phyloP scores from a whole-genome alignment of 2,113 vertebrate genomes.

The Bufo gargarizans region DNA sequence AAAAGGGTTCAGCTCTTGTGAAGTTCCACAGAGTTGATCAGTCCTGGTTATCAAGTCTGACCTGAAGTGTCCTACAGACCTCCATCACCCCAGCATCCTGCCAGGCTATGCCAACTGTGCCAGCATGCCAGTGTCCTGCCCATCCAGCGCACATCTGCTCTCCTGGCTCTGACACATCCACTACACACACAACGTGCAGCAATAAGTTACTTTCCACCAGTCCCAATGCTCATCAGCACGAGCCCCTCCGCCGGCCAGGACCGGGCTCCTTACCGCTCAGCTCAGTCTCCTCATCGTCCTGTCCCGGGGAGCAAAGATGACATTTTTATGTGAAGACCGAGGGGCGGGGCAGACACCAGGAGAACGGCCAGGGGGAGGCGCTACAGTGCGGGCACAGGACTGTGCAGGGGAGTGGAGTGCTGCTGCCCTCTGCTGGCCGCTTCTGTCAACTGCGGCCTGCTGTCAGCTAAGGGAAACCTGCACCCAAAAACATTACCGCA shows the following conservation, averaged over 20 bases:
- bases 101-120: slow-evolving; percentile 1
- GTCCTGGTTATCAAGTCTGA: background rate
- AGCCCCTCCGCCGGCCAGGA: background rate
- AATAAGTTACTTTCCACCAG: background rate
- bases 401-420: background rate
- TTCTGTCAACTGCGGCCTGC: background rate
- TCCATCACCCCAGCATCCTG: background rate
- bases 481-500: too few relatives aligned
- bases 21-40: background rate
- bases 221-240: background rate
- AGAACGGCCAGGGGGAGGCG: slow-evolving; percentile 36
- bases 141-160: background rate
- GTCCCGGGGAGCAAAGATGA: slow-evolving; percentile 26
- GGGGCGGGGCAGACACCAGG: slow-evolving; percentile 22
- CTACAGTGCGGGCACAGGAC: background rate
- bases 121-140: background rate
- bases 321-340: slow-evolving; percentile 36
- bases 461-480: background rate
- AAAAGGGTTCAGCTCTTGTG: background rate
- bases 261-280: background rate
- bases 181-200: background rate
- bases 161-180: background rate
- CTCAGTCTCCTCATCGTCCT: background rate
- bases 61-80: background rate
- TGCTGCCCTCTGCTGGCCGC: slow-evolving; percentile 4